Evolutionary conservation across 2,888 invertebrate genomes (phyloP).

Genomic region (Rhagium mordax): DNA sequence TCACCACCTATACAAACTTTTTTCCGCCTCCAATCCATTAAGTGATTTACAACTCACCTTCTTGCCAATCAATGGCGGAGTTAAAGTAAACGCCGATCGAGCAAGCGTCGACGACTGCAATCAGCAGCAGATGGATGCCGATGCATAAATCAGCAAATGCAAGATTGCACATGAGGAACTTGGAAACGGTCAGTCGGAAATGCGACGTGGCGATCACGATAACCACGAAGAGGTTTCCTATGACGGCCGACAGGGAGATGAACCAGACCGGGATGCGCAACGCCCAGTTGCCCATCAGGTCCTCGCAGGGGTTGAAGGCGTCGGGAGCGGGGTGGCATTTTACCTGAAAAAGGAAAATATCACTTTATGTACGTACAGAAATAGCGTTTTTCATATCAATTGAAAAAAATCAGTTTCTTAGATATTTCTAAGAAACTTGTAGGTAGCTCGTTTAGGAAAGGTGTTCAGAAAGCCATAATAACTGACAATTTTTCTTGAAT

Average conservation of each 20-base stretch:
- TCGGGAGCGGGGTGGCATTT: conserved; percentile 74
- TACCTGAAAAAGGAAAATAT: conserved; percentile 60
- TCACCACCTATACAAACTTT: background rate
- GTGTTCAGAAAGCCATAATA: too few species aligned
- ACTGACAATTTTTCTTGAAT: too few species aligned
- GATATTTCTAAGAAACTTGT: too few species aligned
- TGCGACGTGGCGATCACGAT: conserved; percentile 73
- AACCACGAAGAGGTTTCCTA: conserved; percentile 78
- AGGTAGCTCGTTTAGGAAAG: too few species aligned
- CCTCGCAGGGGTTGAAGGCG: conserved; percentile 78
- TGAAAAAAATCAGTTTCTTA: too few species aligned
- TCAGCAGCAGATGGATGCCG: conserved; percentile 76
- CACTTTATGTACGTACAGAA: background rate
- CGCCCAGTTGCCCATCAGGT: conserved; percentile 75
- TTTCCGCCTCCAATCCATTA: too few species aligned
- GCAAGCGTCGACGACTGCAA: conserved; percentile 76
- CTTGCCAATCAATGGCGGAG: conserved; percentile 80
- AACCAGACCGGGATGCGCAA: conserved; percentile 77
- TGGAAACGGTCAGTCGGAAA: conserved; percentile 71
- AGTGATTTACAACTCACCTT: too few species aligned
- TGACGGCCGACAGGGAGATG: conserved; percentile 74
- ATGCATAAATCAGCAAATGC: conserved; percentile 80
- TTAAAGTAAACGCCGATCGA: conserved; percentile 79
- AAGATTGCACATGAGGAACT: conserved; percentile 79
- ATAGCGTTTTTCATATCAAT: too few species aligned